Conservation (phyloP, 1,140 invertebrate genomes). For the Drosophila miranda region DNA sequence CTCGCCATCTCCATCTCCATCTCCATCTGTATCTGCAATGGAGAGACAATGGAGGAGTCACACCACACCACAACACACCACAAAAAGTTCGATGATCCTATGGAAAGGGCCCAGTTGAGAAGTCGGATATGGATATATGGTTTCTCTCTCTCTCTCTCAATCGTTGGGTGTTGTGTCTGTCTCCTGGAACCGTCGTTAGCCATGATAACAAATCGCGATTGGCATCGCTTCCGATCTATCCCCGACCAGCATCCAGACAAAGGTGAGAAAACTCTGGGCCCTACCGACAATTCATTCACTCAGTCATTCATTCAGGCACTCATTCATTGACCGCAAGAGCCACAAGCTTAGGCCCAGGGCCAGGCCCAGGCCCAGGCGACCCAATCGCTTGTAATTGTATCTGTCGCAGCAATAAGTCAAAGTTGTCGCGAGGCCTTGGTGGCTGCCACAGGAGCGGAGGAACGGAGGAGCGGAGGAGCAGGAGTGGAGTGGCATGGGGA, state of each 20-base stretch:
- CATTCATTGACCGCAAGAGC: constrained; percentile 70
- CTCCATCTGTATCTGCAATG: constrained; percentile 6
- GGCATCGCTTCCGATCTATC: constrained; percentile 72
- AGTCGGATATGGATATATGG: constrained; percentile 67
- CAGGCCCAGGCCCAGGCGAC: neutral
- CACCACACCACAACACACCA: constrained; percentile 32
- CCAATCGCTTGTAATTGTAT: constrained; percentile 77
- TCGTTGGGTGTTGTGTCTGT: neutral
- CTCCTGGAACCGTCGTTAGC: constrained; percentile 41
- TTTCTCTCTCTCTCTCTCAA: constrained; percentile 40
- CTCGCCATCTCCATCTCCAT: constrained; percentile 2
- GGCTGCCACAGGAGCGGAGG: too few relatives aligned
- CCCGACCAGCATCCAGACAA: constrained; percentile 46
- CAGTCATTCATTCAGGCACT: constrained; percentile 53
- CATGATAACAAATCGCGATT: constrained; percentile 75
- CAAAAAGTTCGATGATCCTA: constrained; percentile 76
- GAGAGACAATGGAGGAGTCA: constrained; percentile 39
- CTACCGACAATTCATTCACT: constrained; percentile 13
- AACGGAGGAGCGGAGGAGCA: too few relatives aligned
- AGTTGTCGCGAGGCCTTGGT: constrained; percentile 40
- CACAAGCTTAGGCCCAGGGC: neutral
- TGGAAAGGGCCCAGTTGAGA: constrained; percentile 11
- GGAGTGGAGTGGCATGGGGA: too few relatives aligned
- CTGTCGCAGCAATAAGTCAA: constrained; percentile 77
- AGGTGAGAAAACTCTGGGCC: constrained; percentile 65